Evolutionary conservation across 2,888 invertebrate genomes (phyloP).

Genomic region (Pecten maximus): DNA sequence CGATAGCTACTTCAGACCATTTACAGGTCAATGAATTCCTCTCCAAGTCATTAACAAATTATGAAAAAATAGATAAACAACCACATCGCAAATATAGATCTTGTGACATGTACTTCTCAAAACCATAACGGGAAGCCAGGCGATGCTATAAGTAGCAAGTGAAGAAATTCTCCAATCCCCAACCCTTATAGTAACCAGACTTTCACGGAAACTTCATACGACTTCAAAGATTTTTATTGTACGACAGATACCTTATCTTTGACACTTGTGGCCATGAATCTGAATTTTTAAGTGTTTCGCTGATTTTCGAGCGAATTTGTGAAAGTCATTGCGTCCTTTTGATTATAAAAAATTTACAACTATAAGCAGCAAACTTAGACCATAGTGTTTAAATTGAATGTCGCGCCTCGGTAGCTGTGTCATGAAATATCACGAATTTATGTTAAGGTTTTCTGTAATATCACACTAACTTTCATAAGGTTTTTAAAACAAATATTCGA

Average conservation of each 20-base stretch:
- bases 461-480: too few species aligned
- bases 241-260: neutral
- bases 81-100: neutral
- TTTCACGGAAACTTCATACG: neutral
- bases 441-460: neutral
- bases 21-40: neutral
- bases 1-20: neutral
- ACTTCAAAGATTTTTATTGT: neutral
- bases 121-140: neutral
- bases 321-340: constrained; percentile 25
- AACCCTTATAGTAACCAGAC: neutral
- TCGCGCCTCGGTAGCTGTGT: neutral
- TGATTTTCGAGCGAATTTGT: constrained; percentile 17
- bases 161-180: neutral
- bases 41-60: neutral
- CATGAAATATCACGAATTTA: neutral
- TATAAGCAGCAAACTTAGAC: neutral
- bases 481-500: too few species aligned
- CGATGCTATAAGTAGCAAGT: neutral
- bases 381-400: neutral
- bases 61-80: neutral
- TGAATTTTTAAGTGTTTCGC: neutral
- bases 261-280: neutral
- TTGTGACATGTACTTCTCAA: too few species aligned
- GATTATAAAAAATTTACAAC: neutral